A percentile compares a stretch with the other conserved stretches of the same genome.
Conservation (phyloP, 2,113 vertebrate genomes). For the Caretta caretta region DNA sequence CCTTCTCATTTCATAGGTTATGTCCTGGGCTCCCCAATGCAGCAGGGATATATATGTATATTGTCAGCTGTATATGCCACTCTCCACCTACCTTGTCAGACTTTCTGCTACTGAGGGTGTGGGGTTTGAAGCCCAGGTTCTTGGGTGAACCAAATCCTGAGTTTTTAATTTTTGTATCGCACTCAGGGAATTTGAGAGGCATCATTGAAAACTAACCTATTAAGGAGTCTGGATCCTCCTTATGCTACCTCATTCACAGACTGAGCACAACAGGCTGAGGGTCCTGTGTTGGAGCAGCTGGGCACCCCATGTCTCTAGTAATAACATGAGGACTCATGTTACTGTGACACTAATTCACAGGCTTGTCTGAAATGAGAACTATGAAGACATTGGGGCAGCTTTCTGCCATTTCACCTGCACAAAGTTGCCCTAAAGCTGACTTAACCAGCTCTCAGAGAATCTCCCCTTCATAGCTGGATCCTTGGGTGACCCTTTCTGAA, state of each 20-base stretch:
- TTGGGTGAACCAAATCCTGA: not conserved
- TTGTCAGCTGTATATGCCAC: not conserved
- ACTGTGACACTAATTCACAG: not conserved
- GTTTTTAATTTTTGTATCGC: not conserved
- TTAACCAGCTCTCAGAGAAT: not conserved
- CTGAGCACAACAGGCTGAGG: not conserved
- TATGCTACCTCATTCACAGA: accelerated
- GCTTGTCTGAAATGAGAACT: not conserved
- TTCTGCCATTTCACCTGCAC: not conserved
- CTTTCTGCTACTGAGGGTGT: not conserved
- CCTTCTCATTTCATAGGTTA: not conserved
- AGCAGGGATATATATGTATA: not conserved
- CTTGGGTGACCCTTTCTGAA: no score
- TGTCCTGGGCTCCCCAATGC: not conserved
- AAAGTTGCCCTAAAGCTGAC: not conserved
- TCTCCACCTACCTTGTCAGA: not conserved
- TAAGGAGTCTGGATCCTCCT: not conserved
- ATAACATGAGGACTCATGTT: not conserved
- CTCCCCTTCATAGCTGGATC: no score
- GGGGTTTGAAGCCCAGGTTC: not conserved
- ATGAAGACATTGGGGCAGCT: not conserved
- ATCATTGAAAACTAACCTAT: not conserved
- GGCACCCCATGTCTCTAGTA: not conserved
- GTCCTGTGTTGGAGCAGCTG: not conserved
- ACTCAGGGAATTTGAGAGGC: not conserved